Conservation (phyloP, 2,888 invertebrate species). For the Notocelia uddmanniana region DNA sequence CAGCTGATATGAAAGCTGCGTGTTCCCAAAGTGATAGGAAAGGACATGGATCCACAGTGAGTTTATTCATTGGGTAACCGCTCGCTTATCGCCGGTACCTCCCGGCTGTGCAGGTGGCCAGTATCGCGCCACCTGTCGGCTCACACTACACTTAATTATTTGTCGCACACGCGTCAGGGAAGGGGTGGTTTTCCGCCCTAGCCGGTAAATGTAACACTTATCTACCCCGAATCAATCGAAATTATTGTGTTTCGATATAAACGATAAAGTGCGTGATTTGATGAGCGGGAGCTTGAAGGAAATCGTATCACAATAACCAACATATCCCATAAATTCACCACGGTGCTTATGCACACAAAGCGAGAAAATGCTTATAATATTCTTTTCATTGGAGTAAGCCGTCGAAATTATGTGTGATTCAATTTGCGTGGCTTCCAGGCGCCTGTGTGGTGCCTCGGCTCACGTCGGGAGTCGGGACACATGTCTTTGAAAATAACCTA, state of each 20-base stretch:
- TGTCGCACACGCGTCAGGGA: conserved; percentile 2
- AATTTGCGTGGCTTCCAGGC: too few relatives aligned
- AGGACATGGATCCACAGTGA: conserved; percentile 3
- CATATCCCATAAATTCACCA: background rate
- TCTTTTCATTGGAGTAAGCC: too few relatives aligned
- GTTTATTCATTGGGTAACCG: background rate
- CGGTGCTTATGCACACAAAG: conserved; percentile 1
- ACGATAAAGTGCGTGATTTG: conserved; percentile 10
- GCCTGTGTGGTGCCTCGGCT: too few relatives aligned
- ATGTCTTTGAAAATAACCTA: too few relatives aligned
- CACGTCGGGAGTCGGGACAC: too few relatives aligned
- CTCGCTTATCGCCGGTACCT: conserved; percentile 6
- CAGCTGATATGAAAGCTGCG: conserved; percentile 36
- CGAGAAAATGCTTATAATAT: background rate
- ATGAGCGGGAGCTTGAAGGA: background rate
- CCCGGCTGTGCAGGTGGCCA: conserved; percentile 17
- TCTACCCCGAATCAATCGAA: conserved; percentile 20
- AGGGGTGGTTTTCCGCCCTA: conserved; percentile 14
- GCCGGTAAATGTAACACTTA: conserved; percentile 19
- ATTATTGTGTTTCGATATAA: conserved; percentile 14
- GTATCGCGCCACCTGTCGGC: conserved; percentile 31
- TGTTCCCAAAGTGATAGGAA: conserved; percentile 23
- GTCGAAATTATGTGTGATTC: too few relatives aligned
- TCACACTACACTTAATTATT: conserved; percentile 11
- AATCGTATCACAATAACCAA: conserved; percentile 3